phyloP scores from a whole-genome alignment of 2,888 invertebrate genomes.

The Drosophila mettleri region DNA sequence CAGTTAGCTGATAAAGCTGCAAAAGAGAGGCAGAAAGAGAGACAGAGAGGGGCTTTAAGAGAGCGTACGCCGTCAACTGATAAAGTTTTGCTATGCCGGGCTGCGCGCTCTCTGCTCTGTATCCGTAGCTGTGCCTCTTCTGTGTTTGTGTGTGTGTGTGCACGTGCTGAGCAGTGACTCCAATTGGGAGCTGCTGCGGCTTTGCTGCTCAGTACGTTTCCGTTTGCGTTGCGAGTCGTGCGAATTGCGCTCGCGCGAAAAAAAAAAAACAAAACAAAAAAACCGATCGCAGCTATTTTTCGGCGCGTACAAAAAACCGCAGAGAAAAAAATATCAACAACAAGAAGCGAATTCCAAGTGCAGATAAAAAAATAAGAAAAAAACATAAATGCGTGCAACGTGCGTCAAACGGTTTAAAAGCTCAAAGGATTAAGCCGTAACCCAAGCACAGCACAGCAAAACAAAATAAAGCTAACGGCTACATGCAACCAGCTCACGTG shows the following conservation, averaged over 20 bases:
- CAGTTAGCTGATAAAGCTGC: conserved; percentile 49
- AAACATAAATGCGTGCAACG: conserved; percentile 34
- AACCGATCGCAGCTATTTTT: conserved; percentile 34
- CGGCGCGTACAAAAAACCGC: conserved; percentile 17
- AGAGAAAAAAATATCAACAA: conserved; percentile 9
- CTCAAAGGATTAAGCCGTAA: conserved; percentile 51
- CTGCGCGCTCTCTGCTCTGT: background rate
- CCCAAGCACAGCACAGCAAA: conserved; percentile 3
- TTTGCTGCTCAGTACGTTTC: conserved; percentile 66
- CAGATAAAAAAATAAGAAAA: conserved; percentile 23
- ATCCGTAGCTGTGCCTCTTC: background rate
- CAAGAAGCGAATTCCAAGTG: too few relatives aligned
- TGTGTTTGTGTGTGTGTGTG: conserved; percentile 24
- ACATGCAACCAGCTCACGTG: conserved; percentile 32
- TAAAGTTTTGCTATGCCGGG: conserved; percentile 11
- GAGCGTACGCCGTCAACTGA: background rate
- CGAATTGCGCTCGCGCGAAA: conserved; percentile 63
- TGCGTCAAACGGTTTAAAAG: conserved; percentile 43
- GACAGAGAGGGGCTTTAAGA: background rate
- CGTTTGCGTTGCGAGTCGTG: conserved; percentile 74
- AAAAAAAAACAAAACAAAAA: conserved; percentile 10
- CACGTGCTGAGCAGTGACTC: conserved; percentile 49
- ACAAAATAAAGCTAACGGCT: conserved; percentile 15
- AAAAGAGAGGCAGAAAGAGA: background rate
- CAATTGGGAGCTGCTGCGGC: conserved; percentile 53